A percentile compares a stretch with the other conserved stretches of the same genome.
Evolutionary conservation across 2,888 invertebrate species (phyloP).

Genomic region (Apodemia mormo): DNA sequence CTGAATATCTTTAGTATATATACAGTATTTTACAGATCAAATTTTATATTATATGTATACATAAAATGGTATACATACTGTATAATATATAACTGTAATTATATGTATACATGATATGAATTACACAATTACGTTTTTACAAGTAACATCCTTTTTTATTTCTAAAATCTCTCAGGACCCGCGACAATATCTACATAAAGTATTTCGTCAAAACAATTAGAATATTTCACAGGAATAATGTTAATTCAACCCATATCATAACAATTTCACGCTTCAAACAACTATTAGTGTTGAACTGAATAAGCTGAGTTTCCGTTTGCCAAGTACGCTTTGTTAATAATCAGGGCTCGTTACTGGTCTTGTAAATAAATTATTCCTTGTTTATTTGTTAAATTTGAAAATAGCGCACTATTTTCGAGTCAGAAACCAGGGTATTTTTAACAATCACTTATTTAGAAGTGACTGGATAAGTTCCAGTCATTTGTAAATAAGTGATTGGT

Average conservation of each 20-base stretch:
- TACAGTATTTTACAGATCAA: too few species aligned
- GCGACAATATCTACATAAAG: background rate
- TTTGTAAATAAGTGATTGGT: background rate
- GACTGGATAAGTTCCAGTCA: background rate
- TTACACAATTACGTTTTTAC: too few species aligned
- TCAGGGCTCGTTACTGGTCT: background rate
- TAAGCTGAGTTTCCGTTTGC: background rate
- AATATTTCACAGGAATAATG: background rate
- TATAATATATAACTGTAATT: too few species aligned
- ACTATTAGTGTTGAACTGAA: conserved; percentile 10
- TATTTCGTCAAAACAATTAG: background rate
- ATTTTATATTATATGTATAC: too few species aligned
- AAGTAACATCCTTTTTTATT: too few species aligned
- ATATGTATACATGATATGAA: too few species aligned
- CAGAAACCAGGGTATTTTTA: background rate
- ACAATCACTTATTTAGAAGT: background rate
- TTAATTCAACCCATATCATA: background rate
- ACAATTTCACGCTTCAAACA: conserved; percentile 6
- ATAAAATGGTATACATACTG: too few species aligned
- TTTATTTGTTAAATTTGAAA: conserved; percentile 1
- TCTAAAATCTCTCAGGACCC: too few species aligned
- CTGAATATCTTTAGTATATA: too few species aligned
- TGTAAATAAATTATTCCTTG: conserved; percentile 6
- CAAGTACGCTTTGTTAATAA: background rate
- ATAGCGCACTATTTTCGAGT: background rate